phyloP scores from a whole-genome alignment of 2,888 invertebrate genomes.

The Acronicta alni region DNA sequence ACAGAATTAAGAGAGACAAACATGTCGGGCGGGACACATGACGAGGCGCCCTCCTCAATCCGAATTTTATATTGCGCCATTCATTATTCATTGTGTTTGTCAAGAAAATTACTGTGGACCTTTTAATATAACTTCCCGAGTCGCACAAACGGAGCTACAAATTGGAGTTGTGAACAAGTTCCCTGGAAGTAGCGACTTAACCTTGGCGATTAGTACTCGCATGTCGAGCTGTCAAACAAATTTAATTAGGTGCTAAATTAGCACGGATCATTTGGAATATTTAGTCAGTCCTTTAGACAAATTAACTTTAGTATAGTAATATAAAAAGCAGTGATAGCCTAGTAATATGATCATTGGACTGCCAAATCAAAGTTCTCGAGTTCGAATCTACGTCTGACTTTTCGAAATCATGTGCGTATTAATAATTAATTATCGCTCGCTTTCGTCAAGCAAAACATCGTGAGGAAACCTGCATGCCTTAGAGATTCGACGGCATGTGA shows the following conservation, averaged over 20 bases:
- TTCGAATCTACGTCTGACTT: no score
- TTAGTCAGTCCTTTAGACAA: constrained; percentile 42
- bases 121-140: constrained; percentile 88
- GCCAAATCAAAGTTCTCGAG: no score
- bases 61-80: constrained; percentile 87
- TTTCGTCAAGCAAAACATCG: no score
- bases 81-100: constrained; percentile 88
- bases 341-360: no score
- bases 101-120: constrained; percentile 88
- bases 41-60: constrained; percentile 83
- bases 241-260: constrained; percentile 80
- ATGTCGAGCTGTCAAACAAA: constrained; percentile 77
- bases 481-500: no score
- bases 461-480: no score
- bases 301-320: constrained; percentile 25
- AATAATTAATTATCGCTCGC: no score
- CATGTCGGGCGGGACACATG: constrained; percentile 81
- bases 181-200: constrained; percentile 74
- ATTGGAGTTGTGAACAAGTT: constrained; percentile 84
- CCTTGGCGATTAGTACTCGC: constrained; percentile 80
- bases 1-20: constrained; percentile 88
- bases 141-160: constrained; percentile 81
- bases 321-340: no score
- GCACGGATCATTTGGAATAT: constrained; percentile 69
- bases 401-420: no score